Base-by-base conservation (phyloP, 2,113 vertebrate species). In the Clinocottus analis region DNA sequence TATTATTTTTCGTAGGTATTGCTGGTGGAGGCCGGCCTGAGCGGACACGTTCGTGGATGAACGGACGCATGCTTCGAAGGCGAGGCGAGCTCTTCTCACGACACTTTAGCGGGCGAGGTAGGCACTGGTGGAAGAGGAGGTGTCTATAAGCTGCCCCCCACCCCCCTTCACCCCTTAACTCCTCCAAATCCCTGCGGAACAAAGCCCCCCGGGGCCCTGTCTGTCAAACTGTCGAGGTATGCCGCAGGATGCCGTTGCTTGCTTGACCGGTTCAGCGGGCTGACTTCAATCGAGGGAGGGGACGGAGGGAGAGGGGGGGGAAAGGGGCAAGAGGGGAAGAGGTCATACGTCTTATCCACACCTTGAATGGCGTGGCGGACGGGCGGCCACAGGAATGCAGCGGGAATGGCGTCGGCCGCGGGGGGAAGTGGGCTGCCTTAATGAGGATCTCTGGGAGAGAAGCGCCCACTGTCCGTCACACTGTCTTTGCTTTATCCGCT, bases 341-440 rank as follows among this genome's bases (percentile, higher is more conserved):
- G 93, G 92, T 93, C 93, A 92, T 83, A 87, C 64, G 53, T 92
- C 92, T 94, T 93, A 93, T 91, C 92, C 93, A 89, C 93, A 93
- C 92, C 93, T 94, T 90, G 89, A 94, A 89, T 92, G 87, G 93
- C 47, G 70, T 77, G 86, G 92, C 76, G 70, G 91, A 85, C 85
- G 70, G 91, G 85, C 87, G 90, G 72, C 83, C 90, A 82, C 84
- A 92, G 92, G 92, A 94, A 94, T 93, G 90, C 82, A 65, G 79
- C 41, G 60, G 61, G 77, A 80, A 74, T 53, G 47, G 9, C 66
- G 61, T 55, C 37, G 65, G 64, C 33, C 62, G 72, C 63, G 85
- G 84, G 84, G 84, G 80, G 79, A 64, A 51, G 77, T 77, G 74
- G 66, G 75, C 59, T 31, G 72, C 77, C 90, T 89, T 93, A 93